Percentiles rank a stretch among this genome's conserved stretches.
Conservation (phyloP, 2,797 vertebrate species). For the Enteromius argenteus region DNA sequence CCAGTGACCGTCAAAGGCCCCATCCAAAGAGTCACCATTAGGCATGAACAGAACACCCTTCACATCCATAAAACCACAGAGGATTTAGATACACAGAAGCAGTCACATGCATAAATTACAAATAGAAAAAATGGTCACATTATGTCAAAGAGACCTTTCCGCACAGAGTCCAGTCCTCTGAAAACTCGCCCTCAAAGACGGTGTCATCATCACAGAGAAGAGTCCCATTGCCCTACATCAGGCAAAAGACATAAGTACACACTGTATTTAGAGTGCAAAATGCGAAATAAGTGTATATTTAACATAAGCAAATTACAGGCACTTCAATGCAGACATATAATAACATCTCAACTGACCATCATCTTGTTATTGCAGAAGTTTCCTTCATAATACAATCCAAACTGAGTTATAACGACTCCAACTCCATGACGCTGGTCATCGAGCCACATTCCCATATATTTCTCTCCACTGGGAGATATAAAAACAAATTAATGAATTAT, state of each 20-base stretch:
- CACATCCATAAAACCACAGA: constrained; percentile 3
- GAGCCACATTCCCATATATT: constrained; percentile 96
- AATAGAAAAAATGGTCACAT: not conserved
- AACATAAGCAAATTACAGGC: not conserved
- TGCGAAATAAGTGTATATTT: not conserved
- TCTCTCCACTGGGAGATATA: constrained; percentile 85
- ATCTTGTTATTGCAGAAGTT: constrained; percentile 92
- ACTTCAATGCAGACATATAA: not conserved
- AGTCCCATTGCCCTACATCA: constrained; percentile 85
- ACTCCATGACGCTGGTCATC: constrained; percentile 90
- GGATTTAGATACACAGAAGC: not conserved
- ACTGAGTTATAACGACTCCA: constrained; percentile 91
- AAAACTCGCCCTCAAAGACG: constrained; percentile 91
- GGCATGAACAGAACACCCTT: constrained; percentile 84
- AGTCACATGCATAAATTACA: not conserved
- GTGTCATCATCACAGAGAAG: constrained; percentile 95
- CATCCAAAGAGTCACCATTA: constrained; percentile 92
- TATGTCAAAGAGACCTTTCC: constrained; percentile 84
- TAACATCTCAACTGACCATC: constrained; percentile 82
- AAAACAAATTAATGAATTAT: not conserved
- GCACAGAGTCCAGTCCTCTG: constrained; percentile 90
- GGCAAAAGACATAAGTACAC: not conserved
- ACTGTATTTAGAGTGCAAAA: not conserved
- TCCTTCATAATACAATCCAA: constrained; percentile 93
- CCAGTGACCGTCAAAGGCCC: constrained; percentile 93